These are phyloP conservation scores for Setipinna tenuifilis DNA, from an alignment of 2,797 vertebrate genomes.

Conservation along the genomic window DNA sequence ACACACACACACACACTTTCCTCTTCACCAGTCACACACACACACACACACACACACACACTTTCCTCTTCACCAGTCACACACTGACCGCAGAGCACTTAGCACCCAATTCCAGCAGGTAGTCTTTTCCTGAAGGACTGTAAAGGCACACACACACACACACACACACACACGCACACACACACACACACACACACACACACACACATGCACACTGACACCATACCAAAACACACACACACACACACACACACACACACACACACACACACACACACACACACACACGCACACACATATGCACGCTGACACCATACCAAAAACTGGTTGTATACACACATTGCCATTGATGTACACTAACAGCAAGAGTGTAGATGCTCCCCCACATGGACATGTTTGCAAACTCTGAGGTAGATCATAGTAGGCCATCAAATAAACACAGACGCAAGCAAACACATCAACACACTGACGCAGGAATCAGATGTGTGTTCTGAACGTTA, in stretches of 20 bases:
- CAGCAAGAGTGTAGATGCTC: too few relatives aligned
- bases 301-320: too few relatives aligned
- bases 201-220: background rate
- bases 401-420: too few relatives aligned
- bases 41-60: background rate
- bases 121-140: background rate
- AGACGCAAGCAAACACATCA: background rate
- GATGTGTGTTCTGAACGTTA: too few relatives aligned
- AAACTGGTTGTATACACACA: too few relatives aligned
- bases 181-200: background rate
- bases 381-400: too few relatives aligned
- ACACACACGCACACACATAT: background rate
- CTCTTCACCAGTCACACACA: background rate
- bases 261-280: background rate
- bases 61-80: background rate
- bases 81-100: background rate
- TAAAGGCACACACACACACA: background rate
- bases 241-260: background rate
- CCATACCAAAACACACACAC: too few relatives aligned
- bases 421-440: background rate
- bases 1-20: background rate
- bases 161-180: background rate
- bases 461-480: background rate
- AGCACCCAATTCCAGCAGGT: conserved; percentile 2
- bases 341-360: background rate